Base-by-base conservation (phyloP, 2,888 invertebrate species). In the Acrocera orbiculus region DNA sequence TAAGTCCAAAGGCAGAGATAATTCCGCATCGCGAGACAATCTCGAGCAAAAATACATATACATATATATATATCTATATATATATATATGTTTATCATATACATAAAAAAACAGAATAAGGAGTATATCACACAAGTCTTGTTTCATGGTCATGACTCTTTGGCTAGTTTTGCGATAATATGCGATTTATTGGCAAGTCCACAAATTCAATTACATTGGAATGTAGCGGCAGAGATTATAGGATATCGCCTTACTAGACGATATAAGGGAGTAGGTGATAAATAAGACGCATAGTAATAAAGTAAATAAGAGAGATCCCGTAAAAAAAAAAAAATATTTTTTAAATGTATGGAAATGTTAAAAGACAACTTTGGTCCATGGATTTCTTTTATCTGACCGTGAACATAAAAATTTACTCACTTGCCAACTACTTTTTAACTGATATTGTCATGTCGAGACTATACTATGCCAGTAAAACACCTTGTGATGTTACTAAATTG, bases 161-260 rank as follows among this genome's bases (percentile, higher is more conserved):
- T 30, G 20, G 30, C 35, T 35, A 35, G 30, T 35, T 35, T 35
- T 32, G 36, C 37, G 40, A 40, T 40, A 38, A 38, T 40, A 30
- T 27, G 40, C 40, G 37, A 40, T 40, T 40, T 40, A 40, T 40
- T 38, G 37, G 37, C 35, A 40, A 40, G 34, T 35, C 29, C 34
- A 38, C 37, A 40, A 40, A 40, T 40, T 40, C 40, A 40, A 40
- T 40, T 40, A 40, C 40, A 40, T 36, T 35, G 40, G 40, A 40
- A 40, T 40, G 37, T 38, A 40, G 37, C 40, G 37, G 40, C 34
- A 30, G 27, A 38, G 37, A 40, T 40, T 40, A 37, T 40, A 37
- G 37, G 35, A 37, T 40, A 40, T 40, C 40, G 31, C 40, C 27
- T 38, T 40, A 38, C 37, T 37, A 35, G 30, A 36, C 35, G 35